Conservation (phyloP, 2,797 vertebrate genomes). For the Anguilla obscura region DNA sequence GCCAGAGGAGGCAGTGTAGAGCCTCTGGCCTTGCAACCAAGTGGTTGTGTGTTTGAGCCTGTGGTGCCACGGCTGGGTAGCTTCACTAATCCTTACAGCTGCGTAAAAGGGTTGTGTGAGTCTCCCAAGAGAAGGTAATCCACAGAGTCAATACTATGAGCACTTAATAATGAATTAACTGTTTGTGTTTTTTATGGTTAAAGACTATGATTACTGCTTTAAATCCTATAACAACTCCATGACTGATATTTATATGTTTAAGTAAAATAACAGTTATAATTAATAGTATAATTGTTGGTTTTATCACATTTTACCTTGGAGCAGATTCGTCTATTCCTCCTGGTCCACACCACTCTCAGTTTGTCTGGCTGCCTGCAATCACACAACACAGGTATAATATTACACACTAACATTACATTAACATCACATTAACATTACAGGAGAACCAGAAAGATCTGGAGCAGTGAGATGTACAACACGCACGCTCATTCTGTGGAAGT, state of each 20-base stretch:
- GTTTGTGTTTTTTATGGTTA: not conserved
- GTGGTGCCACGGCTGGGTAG: not conserved
- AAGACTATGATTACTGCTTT: not conserved
- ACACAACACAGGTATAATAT: slow-evolving; percentile 16
- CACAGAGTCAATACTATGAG: not conserved
- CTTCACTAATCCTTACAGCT: too few species aligned
- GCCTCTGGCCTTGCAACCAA: not conserved
- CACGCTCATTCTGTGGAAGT: not conserved
- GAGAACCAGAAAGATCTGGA: not conserved
- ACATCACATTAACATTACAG: not conserved
- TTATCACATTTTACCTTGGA: slow-evolving; percentile 77
- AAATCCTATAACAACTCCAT: not conserved
- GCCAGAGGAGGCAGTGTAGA: not conserved
- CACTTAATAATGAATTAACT: not conserved
- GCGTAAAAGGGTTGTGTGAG: not conserved
- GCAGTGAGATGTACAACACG: not conserved
- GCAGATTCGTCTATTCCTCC: slow-evolving; percentile 86
- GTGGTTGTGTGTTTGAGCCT: not conserved
- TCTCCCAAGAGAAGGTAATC: not conserved
- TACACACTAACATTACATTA: slow-evolving; percentile 8
- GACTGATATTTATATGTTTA: not conserved
- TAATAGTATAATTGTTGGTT: slow-evolving; percentile 15
- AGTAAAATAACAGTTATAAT: not conserved
- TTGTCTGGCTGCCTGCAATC: slow-evolving; percentile 88
- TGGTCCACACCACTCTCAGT: slow-evolving; percentile 88